These are phyloP conservation scores for Choloepus hoffmanni DNA, from an alignment of 2,113 vertebrate genomes.

Conservation along the genomic window DNA sequence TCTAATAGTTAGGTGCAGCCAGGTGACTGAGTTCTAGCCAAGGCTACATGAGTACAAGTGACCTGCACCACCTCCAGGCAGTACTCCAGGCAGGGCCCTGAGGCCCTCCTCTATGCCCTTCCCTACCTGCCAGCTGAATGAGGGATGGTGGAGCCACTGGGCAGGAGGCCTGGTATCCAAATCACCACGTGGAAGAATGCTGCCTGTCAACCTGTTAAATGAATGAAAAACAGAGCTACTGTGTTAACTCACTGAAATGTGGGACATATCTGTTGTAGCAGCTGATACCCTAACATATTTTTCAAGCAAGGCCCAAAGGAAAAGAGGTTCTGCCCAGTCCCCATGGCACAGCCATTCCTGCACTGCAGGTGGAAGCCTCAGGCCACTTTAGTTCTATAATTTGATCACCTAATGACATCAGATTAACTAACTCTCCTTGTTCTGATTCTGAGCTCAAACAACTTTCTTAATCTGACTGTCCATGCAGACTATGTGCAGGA, in stretches of 20 bases:
- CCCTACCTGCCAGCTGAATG: background rate
- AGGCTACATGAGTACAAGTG: background rate
- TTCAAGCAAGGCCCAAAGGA: slow-evolving; percentile 27
- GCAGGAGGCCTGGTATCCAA: background rate
- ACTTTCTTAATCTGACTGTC: background rate
- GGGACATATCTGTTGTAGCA: background rate
- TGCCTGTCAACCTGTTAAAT: background rate
- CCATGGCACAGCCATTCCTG: background rate
- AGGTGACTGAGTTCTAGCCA: background rate
- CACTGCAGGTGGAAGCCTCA: background rate
- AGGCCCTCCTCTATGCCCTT: background rate
- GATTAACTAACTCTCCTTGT: background rate
- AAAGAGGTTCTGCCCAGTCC: background rate
- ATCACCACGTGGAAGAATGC: background rate
- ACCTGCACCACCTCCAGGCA: background rate
- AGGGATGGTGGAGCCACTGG: background rate
- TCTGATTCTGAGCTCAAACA: background rate
- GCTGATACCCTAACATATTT: background rate
- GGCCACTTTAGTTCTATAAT: background rate
- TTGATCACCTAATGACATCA: background rate
- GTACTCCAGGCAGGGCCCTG: background rate
- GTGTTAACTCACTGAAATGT: background rate
- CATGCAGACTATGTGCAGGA: background rate
- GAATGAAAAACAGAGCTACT: background rate
- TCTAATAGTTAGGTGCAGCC: background rate